A percentile compares a stretch with the other conserved stretches of the same genome.
Conservation (phyloP, 2,888 invertebrate genomes). For the Erebia ligea region DNA sequence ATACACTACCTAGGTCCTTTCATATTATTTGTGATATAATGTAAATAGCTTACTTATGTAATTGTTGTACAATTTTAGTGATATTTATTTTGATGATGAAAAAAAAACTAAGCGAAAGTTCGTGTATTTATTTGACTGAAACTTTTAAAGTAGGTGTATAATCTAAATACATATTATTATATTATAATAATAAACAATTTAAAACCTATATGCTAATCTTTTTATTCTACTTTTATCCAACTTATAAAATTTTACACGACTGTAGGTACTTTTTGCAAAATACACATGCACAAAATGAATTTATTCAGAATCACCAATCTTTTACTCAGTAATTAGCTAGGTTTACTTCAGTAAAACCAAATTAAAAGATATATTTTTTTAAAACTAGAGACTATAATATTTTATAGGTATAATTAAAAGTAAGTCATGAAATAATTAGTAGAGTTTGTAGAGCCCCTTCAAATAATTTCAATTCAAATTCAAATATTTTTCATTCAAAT, state of each 20-base stretch:
- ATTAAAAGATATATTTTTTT: neutral
- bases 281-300: no score
- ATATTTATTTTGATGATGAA: conserved; percentile 74
- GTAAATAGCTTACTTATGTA: conserved; percentile 76
- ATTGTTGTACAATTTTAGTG: conserved; percentile 81
- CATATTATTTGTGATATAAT: conserved; percentile 80
- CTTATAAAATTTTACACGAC: no score
- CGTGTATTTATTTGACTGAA: conserved; percentile 84
- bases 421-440: no score
- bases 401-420: no score
- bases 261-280: no score
- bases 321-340: no score
- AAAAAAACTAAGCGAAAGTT: conserved; percentile 49
- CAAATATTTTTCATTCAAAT: no score
- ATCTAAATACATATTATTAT: conserved; percentile 62
- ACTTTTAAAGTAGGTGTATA: conserved; percentile 74
- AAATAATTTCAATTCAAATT: no score
- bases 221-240: conserved; percentile 42
- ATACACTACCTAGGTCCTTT: conserved; percentile 59
- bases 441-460: no score
- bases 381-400: neutral
- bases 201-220: conserved; percentile 60
- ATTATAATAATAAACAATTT: conserved; percentile 76
- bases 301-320: no score
- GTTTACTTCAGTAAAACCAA: neutral